These are phyloP conservation scores for Pyralis farinalis DNA, from an alignment of 2,888 invertebrate genomes.

Conservation along the genomic window DNA sequence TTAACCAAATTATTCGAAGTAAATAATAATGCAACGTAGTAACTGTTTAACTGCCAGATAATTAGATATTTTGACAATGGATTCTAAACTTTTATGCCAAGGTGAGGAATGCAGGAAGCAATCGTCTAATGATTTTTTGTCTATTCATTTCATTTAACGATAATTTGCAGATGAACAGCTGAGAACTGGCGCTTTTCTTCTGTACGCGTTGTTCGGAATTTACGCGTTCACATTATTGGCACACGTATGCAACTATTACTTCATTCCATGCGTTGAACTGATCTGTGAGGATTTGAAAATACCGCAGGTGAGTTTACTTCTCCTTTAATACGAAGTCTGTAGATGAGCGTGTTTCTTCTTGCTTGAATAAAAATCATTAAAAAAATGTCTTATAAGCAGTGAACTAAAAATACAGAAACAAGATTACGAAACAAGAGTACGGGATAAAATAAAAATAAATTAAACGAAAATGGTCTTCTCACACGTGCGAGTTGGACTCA, in stretches of 20 bases:
- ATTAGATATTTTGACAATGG: background rate
- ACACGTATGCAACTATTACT: constrained; percentile 94
- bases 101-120: no score
- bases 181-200: constrained; percentile 87
- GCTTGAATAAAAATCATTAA: no score
- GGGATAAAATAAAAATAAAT: no score
- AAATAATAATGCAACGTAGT: no score
- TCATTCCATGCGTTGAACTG: constrained; percentile 93
- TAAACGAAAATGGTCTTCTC: no score
- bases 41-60: background rate
- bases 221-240: constrained; percentile 94
- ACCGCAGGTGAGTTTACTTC: constrained; percentile 78
- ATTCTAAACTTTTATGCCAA: background rate
- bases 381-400: no score
- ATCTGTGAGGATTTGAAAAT: constrained; percentile 91
- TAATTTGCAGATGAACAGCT: constrained; percentile 83
- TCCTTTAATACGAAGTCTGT: no score
- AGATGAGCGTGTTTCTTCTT: no score
- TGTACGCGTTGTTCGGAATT: constrained; percentile 88
- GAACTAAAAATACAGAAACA: no score
- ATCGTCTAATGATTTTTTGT: background rate
- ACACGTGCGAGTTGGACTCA: no score
- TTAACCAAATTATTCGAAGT: no score
- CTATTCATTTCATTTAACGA: background rate
- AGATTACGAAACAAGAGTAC: no score